Evolutionary conservation across 1,140 invertebrate species (phyloP), one percentile per base, ranked within the genome.

Genomic region (Drosophila albomicans): DNA sequence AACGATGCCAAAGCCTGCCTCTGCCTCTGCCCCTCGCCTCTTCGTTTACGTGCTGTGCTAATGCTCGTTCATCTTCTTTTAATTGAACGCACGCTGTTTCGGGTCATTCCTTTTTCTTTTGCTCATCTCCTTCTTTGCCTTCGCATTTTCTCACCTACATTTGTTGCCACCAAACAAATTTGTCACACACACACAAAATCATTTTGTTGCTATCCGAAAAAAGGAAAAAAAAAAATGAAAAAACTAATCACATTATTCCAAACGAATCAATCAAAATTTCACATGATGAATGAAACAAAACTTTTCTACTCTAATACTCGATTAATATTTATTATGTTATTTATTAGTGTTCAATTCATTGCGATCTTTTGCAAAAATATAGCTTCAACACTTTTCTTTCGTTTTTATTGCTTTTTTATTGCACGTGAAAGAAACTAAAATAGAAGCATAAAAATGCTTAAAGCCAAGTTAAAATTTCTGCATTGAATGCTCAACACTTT

Each of bases 81-180:
- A 76, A 79, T 79, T 76, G 73, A 79, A 79, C 67, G 67, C 73
- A 70, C 65, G 66, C 70, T 68, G 68, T 66, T 70, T 58, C 15
- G 66, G 45, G 51, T 38, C 54, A 66, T 59, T 49, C 30, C 15
- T 35, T 54, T 15, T 35, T 38, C 15, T 25, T n/a, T 16, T 15
- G 8, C 15, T 6, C 35, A 0, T n/a, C 4, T 10, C 52, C 35
- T 38, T 43, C 15, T 8, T 41, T 10, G 5, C 25, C 11, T 5
- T 35, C 30, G 2, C 13, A n/a, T 15, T 6, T 15, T 41, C 35
- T 41, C 32, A 57, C 54, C 16, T 20, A 57, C 35, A 57, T 2
- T 25, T 25, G 20, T 25, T 25, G 20, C 20, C 20, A 25, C 20
- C 20, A 25, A 25, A 25, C 20, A 25, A 25, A 25, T 25, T 25